These are phyloP conservation scores for Thaumetopoea pityocampa DNA, from an alignment of 1,140 invertebrate species.

Conservation along the genomic window DNA sequence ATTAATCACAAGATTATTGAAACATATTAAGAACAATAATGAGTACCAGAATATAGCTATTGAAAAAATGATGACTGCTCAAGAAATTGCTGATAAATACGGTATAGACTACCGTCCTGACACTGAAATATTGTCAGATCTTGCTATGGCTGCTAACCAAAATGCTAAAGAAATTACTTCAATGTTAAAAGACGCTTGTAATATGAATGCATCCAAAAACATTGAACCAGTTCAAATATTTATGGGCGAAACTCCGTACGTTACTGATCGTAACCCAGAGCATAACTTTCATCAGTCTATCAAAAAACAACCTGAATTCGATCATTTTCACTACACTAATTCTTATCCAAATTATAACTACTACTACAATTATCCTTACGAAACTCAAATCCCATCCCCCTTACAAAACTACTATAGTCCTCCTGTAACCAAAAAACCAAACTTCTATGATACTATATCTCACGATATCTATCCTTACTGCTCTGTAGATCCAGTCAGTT, in stretches of 20 bases:
- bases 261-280: conserved; percentile 18
- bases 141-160: conserved; percentile 51
- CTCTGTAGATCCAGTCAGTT: conserved; percentile 34
- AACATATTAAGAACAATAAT: conserved; percentile 63
- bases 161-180: conserved; percentile 52
- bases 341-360: conserved; percentile 23
- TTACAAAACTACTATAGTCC: conserved; percentile 20
- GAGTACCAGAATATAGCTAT: conserved; percentile 67
- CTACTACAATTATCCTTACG: conserved; percentile 33
- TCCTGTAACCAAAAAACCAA: conserved; percentile 37
- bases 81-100: conserved; percentile 67
- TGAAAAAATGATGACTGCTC: conserved; percentile 68
- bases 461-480: conserved; percentile 43
- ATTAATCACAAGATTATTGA: conserved; percentile 52
- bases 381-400: conserved; percentile 41
- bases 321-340: conserved; percentile 25
- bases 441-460: conserved; percentile 44
- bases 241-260: conserved; percentile 22
- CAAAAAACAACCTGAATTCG: conserved; percentile 4
- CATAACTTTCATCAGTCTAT: background rate
- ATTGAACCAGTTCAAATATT: conserved; percentile 19
- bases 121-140: conserved; percentile 50
- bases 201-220: conserved; percentile 27
- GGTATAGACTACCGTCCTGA: conserved; percentile 59
- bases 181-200: conserved; percentile 45